Conservation (phyloP, 2,888 invertebrate species). For the Coenonympha arcania region DNA sequence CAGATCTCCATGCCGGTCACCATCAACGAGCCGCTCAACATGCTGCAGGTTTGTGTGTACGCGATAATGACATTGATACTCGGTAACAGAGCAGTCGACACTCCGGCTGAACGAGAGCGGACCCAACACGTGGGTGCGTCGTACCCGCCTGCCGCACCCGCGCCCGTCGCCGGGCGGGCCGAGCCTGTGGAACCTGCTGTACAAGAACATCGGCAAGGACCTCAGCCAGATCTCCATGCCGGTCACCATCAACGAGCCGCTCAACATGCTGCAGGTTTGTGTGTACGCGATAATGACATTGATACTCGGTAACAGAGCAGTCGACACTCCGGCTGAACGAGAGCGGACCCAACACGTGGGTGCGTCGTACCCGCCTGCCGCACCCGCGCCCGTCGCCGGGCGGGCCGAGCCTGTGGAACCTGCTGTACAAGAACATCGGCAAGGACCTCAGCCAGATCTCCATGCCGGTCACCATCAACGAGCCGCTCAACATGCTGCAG, state of each 20-base stretch:
- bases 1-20: too few species aligned
- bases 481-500: conserved; percentile 86
- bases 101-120: conserved; percentile 13
- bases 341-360: conserved; percentile 32
- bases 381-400: conserved; percentile 81
- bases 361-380: conserved; percentile 80
- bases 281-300: background rate
- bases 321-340: conserved; percentile 11
- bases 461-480: conserved; percentile 82
- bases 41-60: too few species aligned
- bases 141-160: conserved; percentile 80
- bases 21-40: too few species aligned
- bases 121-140: conserved; percentile 53
- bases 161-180: conserved; percentile 84
- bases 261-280: conserved; percentile 82
- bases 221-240: conserved; percentile 90
- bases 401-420: conserved; percentile 85
- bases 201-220: conserved; percentile 89
- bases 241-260: conserved; percentile 79
- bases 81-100: conserved; percentile 3
- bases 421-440: conserved; percentile 86
- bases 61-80: background rate
- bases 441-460: conserved; percentile 89
- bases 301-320: background rate
- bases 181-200: conserved; percentile 84